phyloP scores from a whole-genome alignment of 2,888 invertebrate genomes.

The Halictus ligatus region DNA sequence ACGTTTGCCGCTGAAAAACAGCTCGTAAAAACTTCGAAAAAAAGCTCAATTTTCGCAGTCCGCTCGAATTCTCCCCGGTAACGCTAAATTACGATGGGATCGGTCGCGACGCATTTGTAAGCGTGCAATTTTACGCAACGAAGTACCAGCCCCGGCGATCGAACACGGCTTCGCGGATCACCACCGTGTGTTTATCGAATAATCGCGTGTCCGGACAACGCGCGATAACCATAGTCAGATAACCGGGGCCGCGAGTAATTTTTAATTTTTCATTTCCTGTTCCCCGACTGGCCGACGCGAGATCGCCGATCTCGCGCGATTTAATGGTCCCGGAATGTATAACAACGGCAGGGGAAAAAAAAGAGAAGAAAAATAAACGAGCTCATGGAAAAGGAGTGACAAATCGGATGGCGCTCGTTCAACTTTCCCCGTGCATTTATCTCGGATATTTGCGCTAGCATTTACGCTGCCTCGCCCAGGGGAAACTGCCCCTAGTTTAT shows the following conservation, averaged over 20 bases:
- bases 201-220: not conserved
- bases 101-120: slow-evolving; percentile 22
- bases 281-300: not conserved
- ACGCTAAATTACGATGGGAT: not conserved
- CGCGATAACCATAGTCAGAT: slow-evolving; percentile 16
- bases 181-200: slow-evolving; percentile 42
- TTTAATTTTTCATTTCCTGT: slow-evolving; percentile 32
- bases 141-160: slow-evolving; percentile 26
- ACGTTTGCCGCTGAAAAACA: not conserved
- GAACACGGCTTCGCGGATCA: not conserved
- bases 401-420: slow-evolving; percentile 18
- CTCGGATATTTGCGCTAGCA: slow-evolving; percentile 39
- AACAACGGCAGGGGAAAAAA: not conserved
- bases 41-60: not conserved
- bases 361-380: not conserved
- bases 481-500: slow-evolving; percentile 35
- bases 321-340: not conserved
- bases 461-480: slow-evolving; percentile 23
- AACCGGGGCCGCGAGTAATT: slow-evolving; percentile 29
- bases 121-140: slow-evolving; percentile 45
- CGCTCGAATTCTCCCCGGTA: not conserved
- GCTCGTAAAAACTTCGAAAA: not conserved
- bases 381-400: not conserved
- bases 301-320: not conserved
- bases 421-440: slow-evolving; percentile 38